Evolutionary conservation across 2,888 invertebrate species (phyloP), one percentile per base, ranked within the genome.

Genomic region (Eupithecia exiguata): DNA sequence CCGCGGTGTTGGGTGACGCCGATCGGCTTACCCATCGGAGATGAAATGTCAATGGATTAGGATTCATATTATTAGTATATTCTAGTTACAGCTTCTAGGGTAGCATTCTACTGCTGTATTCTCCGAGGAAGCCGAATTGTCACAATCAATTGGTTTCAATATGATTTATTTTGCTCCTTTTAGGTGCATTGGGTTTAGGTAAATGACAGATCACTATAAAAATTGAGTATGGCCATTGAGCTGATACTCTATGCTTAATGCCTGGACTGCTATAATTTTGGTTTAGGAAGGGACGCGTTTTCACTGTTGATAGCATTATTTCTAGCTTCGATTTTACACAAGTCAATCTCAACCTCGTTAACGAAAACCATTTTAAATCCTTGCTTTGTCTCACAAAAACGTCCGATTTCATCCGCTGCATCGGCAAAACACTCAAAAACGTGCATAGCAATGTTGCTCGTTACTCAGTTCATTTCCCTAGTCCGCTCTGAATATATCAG

Each of bases 11-110:
- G 83, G 84, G 84, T 91, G 87, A 85, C 91, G 78, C 78, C 79
- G 84, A 91, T 93, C 92, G 86, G 83, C 88, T 92, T 58, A 92
- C 92, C 91, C 92, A 92, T 92, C 92, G 58, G 25, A 87, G 87
- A 87, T 80, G 84, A 86, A 88, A 89, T 89, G 88, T 87, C 87
- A 87, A 87, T 83, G 87, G 84, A 88, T 88, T 87, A 35, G n/a
- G 36, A 9, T 62, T 62, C 62, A 62, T 35, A 18, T 35, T 21
- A 62, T 18, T 30, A 30, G 21, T 25, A 58, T 58, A 58, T 58
- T 12, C 58, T 25, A 12, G 58, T 25, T 58, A 25, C 25, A 58
- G 25, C 25, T 58, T 46, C 2, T 21, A 53, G 2, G 21, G 4
- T 12, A 21, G 21, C 4, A 53, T 53, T 53, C n/a, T 53, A 12